phyloP scores from a whole-genome alignment of 2,797 vertebrate genomes.

The Oreochromis mossambicus region DNA sequence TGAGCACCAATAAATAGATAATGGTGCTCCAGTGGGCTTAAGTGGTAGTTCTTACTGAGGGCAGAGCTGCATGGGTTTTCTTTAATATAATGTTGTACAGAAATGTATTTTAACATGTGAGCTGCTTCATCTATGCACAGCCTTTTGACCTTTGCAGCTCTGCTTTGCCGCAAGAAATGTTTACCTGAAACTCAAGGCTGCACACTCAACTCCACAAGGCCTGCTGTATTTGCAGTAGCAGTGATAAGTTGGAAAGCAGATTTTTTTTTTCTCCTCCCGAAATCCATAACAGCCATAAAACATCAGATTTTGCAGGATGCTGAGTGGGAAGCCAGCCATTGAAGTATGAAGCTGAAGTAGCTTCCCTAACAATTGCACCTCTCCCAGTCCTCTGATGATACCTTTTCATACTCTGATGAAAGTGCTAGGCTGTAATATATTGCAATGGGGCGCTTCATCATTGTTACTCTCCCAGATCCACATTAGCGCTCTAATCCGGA shows the following conservation, averaged over 20 bases:
- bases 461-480: neutral
- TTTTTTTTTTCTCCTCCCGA: neutral
- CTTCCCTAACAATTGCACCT: constrained; percentile 1
- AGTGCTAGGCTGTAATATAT: neutral
- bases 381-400: constrained; percentile 12
- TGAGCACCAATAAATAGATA: neutral
- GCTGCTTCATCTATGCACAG: neutral
- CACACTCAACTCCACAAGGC: neutral
- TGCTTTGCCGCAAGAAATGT: neutral
- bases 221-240: neutral
- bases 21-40: neutral
- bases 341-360: constrained; percentile 1
- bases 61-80: neutral
- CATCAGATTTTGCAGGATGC: constrained; percentile 5
- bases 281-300: neutral
- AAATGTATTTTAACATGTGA: neutral
- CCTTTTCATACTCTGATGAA: constrained; percentile 14
- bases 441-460: neutral
- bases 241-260: neutral
- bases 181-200: constrained; percentile 3
- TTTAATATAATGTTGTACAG: neutral
- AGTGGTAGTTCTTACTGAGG: neutral
- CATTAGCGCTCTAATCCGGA: constrained; percentile 14
- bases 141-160: neutral
- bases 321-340: neutral